These are phyloP conservation scores for Drosophila albomicans DNA, from an alignment of 1,140 invertebrate species.

Conservation along the genomic window DNA sequence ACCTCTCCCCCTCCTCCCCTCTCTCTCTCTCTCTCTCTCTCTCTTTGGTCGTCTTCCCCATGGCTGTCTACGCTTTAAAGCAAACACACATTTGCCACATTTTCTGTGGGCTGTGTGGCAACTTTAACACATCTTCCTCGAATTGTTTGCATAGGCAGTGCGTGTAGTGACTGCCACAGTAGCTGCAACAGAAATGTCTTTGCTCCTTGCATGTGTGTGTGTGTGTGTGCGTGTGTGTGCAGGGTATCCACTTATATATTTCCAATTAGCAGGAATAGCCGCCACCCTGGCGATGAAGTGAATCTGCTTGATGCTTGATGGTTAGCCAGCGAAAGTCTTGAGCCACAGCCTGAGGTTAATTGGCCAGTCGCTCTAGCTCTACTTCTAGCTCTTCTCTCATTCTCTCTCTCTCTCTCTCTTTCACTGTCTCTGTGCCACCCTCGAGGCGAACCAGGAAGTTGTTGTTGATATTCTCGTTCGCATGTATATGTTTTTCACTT, in stretches of 20 bases:
- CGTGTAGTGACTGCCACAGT: not conserved
- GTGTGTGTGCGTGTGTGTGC: constrained; percentile 10
- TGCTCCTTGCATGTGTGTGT: not conserved
- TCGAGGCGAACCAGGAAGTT: constrained; percentile 23
- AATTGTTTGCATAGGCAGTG: constrained; percentile 31
- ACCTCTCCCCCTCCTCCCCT: not conserved
- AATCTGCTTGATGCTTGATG: not conserved
- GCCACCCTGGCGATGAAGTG: not conserved
- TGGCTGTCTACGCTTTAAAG: constrained; percentile 40
- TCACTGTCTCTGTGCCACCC: not conserved
- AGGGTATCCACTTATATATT: constrained; percentile 1
- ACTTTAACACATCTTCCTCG: constrained; percentile 41
- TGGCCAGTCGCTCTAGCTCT: constrained; percentile 10
- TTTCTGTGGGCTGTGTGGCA: constrained; percentile 29
- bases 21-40: not conserved
- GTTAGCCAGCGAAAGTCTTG: constrained; percentile 35
- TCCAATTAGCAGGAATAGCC: constrained; percentile 32
- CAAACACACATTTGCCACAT: constrained; percentile 42
- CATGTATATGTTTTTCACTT: constrained; percentile 50
- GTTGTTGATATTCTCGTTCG: constrained; percentile 25
- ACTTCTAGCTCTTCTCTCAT: not conserved
- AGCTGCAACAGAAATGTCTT: constrained; percentile 3
- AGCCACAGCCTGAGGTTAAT: constrained; percentile 27
- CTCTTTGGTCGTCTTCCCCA: too few species aligned
- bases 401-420: not conserved